Evolutionary conservation across 1,140 invertebrate species (phyloP).

Genomic region (Chionoecetes opilio): DNA sequence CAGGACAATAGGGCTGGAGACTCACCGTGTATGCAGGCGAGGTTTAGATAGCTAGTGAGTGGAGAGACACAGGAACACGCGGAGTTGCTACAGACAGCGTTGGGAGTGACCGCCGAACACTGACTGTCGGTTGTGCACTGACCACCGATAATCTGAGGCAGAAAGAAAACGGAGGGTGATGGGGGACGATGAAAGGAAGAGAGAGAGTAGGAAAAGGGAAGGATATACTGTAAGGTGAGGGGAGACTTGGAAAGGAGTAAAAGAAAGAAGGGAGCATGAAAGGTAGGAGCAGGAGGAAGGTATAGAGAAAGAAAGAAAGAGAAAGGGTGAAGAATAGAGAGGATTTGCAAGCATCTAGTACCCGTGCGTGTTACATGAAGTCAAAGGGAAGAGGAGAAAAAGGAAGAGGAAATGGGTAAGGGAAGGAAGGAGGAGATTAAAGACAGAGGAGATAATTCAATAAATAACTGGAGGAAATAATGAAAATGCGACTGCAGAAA

Average conservation of each 20-base stretch:
- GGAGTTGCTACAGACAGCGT: constrained; percentile 57
- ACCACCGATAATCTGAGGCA: constrained; percentile 69
- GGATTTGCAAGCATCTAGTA: background rate
- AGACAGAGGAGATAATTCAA: background rate
- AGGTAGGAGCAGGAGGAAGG: background rate
- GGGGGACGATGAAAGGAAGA: background rate
- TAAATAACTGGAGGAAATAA: no score
- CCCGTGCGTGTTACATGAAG: background rate
- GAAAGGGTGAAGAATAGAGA: background rate
- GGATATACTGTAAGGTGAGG: background rate
- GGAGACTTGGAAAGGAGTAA: background rate
- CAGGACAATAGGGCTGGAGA: background rate
- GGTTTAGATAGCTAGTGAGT: constrained; percentile 67
- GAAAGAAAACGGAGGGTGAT: background rate
- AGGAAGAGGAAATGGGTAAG: background rate
- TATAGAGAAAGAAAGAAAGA: background rate
- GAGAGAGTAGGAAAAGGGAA: background rate
- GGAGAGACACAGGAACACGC: constrained; percentile 57
- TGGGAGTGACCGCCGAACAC: constrained; percentile 63
- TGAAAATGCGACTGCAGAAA: no score
- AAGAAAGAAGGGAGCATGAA: background rate
- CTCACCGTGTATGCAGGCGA: constrained; percentile 74
- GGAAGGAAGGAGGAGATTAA: background rate
- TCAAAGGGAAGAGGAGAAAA: background rate
- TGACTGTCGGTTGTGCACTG: constrained; percentile 65